Percentiles rank a stretch among this genome's conserved stretches.
These are phyloP conservation scores for Sericinus montela DNA, from an alignment of 2,888 invertebrate genomes.

Conservation along the genomic window DNA sequence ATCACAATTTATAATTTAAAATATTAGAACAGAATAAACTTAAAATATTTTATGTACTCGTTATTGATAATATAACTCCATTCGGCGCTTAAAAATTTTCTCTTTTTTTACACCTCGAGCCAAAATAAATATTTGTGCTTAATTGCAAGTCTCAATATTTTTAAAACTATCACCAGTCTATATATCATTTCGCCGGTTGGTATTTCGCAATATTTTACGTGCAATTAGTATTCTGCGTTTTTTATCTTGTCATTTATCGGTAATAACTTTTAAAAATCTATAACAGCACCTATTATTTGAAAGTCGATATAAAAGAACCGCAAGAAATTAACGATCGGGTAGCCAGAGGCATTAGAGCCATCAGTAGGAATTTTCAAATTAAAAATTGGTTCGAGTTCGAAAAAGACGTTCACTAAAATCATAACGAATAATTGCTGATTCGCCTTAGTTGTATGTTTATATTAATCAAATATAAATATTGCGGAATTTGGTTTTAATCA, in stretches of 20 bases:
- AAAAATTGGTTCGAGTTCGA: conserved; percentile 9
- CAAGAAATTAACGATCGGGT: conserved; percentile 25
- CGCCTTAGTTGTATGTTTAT: too few relatives aligned
- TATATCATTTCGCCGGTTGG: conserved; percentile 2
- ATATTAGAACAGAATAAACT: too few relatives aligned
- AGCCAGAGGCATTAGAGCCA: conserved; percentile 28
- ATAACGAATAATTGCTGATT: background rate
- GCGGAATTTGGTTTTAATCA: too few relatives aligned
- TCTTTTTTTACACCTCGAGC: background rate
- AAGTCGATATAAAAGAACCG: conserved; percentile 33
- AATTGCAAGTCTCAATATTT: conserved; percentile 3
- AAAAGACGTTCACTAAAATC: conserved; percentile 1
- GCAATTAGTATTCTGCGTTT: conserved; percentile 10
- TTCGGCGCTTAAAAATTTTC: too few relatives aligned
- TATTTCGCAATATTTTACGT: conserved; percentile 15
- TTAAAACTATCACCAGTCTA: conserved; percentile 1
- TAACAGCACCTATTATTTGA: conserved; percentile 25
- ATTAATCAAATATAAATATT: too few relatives aligned
- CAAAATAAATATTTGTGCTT: conserved; percentile 5
- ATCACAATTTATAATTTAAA: too few relatives aligned
- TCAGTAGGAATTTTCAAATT: conserved; percentile 22
- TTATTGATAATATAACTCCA: too few relatives aligned
- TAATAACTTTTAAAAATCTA: conserved; percentile 21
- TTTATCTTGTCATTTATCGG: conserved; percentile 17
- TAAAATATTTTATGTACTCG: too few relatives aligned